Evolutionary conservation across 2,113 vertebrate species (phyloP).

Genomic region (Ceyx melanurus): DNA sequence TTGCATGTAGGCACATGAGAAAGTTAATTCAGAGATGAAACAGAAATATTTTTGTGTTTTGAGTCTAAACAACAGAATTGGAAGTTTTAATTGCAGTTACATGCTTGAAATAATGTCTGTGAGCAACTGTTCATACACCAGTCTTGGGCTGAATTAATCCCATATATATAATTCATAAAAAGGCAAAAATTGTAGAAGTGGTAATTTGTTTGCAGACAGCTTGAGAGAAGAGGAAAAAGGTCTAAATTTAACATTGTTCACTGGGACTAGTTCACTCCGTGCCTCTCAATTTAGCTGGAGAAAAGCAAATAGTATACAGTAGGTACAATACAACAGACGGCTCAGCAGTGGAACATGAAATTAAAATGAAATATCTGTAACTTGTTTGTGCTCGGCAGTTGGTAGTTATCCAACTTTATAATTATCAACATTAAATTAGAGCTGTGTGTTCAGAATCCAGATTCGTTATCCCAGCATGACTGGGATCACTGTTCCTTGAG

Average conservation of each 20-base stretch:
- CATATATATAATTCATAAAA: not conserved
- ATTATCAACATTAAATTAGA: slow-evolving; percentile 56
- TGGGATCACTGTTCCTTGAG: slow-evolving; percentile 22
- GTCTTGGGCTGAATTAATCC: not conserved
- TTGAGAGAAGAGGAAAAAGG: not conserved
- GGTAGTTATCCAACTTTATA: slow-evolving; percentile 54
- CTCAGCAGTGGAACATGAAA: slow-evolving; percentile 45
- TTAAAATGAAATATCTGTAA: slow-evolving; percentile 41
- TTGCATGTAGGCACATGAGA: not conserved
- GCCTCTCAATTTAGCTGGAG: slow-evolving; percentile 37
- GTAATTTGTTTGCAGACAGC: slow-evolving; percentile 17
- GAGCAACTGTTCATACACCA: not conserved
- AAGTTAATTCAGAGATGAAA: not conserved
- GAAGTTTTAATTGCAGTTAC: not conserved
- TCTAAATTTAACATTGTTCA: not conserved
- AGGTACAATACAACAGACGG: slow-evolving; percentile 36
- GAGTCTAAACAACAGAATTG: not conserved
- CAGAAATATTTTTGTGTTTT: not conserved
- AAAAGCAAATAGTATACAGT: slow-evolving; percentile 33
- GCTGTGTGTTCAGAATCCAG: slow-evolving; percentile 25
- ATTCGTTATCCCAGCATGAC: slow-evolving; percentile 21
- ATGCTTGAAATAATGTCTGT: not conserved
- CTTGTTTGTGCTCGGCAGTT: slow-evolving; percentile 53
- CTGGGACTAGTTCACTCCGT: not conserved
- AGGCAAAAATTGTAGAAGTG: not conserved